Evolutionary conservation across 2,113 vertebrate species (phyloP), one percentile per base, ranked within the genome.

Genomic region (Chamaetylas fuelleborni): DNA sequence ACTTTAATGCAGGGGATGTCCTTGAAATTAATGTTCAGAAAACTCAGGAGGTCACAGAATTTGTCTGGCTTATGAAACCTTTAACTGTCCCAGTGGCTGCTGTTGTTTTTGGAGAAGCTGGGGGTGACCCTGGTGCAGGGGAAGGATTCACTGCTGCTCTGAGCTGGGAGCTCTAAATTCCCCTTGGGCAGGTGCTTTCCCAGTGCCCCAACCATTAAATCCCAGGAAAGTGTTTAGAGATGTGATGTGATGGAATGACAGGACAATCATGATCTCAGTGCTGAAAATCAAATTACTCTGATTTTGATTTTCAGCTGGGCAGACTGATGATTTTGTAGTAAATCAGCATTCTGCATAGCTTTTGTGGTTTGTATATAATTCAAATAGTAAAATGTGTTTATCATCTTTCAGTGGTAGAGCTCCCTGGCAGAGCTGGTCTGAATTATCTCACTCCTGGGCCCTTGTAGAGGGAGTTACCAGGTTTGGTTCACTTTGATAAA

Each of bases 391-490:
- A 89, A 81, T 62, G 61, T 67, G 78, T 76, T 96, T 90, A 61
- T 92, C 87, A 23, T 64, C 53, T 82, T 74, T 8, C 43, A 60
- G 78, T 94, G 79, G 29, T 74, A 78, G 66, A 85, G 70, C 84
- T 96, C 81, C 57, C 74, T 92, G 92, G 78, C 85, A 93, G 78
- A 79, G 66, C 85, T 89, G 67, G 4, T 87, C 47, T 96, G 90
- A 66, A 38, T 88, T 90, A 65, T 92, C 92, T 93, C 74, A 36
- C 40, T 81, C 45, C 36, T 80, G 90, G 58, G 50, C 57, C 38
- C 6, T 28, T 86, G 47, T 47, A 77, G 81, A 72, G 67, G 80
- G 53, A 61, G 72, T 90, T 73, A 29, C 12, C 67, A 82, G 92
- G 70, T 88, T 92, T 80, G 72, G 79, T 94, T 94, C 29, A 5